Base-by-base conservation (phyloP, 2,888 invertebrate genomes). In the Gryllus longicercus region DNA sequence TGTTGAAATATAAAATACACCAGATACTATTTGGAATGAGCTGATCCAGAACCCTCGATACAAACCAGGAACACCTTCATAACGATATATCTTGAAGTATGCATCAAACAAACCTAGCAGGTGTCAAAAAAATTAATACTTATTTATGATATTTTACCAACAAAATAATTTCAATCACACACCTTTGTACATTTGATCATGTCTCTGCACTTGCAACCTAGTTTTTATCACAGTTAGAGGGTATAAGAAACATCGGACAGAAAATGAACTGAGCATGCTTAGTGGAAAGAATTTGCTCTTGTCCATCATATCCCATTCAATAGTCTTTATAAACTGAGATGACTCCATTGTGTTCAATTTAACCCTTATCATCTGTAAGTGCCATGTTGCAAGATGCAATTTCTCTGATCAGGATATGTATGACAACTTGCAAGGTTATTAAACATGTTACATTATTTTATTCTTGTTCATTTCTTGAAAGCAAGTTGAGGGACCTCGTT, bases 301-400 rank as follows among this genome's bases (percentile, higher is more conserved):
- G 87, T 99, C 95, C 96, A 99, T 95, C 98, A 99, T 99, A 83
- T 97, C 92, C 95, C 98, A 96, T 88, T 99, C 98, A 82, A 99
- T 97, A 11, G 94, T 96, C 50, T 92, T 93, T 82, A 95, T 94
- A 80, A 92, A 90, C 84, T 90, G 79, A n/a, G 79, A 79, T 2
- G 81, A 51, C 75, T 82, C 81, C 78, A 82, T 51, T 49, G 14
- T 77, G 21, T 63, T 77, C 18, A 38, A 63, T 77, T 81, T 78
- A 82, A 74, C 80, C 79, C 51, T 81, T 79, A 80, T 80, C 82
- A 79, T 82, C 80, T 51, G 78, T 51, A 21, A 74, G 78, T 51
- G 75, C 49, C 63, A 75, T 76, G 8, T 23, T 76, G 14, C 23
- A 76, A 8, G 18, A n/a, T 12, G 18, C 25, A 50, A 77, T 77